Evolutionary conservation across 2,797 vertebrate species (phyloP).

Genomic region (Cynodonichthys magdalenae): DNA sequence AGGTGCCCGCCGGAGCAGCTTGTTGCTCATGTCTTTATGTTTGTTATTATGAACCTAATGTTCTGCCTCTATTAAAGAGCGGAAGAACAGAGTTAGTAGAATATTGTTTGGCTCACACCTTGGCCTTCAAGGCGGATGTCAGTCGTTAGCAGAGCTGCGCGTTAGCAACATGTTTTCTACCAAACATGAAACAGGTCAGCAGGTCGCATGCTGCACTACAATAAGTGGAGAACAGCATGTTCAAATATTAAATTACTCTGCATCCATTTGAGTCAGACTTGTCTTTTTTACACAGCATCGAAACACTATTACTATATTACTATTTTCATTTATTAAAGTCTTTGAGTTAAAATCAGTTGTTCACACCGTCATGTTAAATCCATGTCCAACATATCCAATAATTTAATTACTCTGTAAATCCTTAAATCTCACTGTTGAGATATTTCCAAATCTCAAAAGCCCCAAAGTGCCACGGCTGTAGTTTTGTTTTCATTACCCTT

Average conservation of each 20-base stretch:
- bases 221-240: constrained; percentile 4
- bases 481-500: too few relatives aligned
- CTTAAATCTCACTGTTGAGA: too few relatives aligned
- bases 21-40: constrained; percentile 43
- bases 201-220: constrained; percentile 30
- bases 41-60: constrained; percentile 67
- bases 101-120: constrained; percentile 71
- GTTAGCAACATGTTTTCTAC: constrained; percentile 28
- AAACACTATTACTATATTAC: neutral
- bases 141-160: constrained; percentile 53
- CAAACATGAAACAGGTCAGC: constrained; percentile 50
- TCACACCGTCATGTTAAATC: too few relatives aligned
- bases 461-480: too few relatives aligned
- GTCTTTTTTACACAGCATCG: neutral
- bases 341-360: too few relatives aligned
- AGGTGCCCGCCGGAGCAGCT: constrained; percentile 3
- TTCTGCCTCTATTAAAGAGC: constrained; percentile 54
- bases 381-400: too few relatives aligned
- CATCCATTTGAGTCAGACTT: constrained; percentile 19
- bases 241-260: constrained; percentile 22
- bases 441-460: too few relatives aligned
- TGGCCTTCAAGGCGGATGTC: constrained; percentile 42
- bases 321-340: too few relatives aligned
- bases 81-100: constrained; percentile 68
- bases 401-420: too few relatives aligned